Base-by-base conservation (phyloP, 2,113 vertebrate genomes). In the Scomber colias region DNA sequence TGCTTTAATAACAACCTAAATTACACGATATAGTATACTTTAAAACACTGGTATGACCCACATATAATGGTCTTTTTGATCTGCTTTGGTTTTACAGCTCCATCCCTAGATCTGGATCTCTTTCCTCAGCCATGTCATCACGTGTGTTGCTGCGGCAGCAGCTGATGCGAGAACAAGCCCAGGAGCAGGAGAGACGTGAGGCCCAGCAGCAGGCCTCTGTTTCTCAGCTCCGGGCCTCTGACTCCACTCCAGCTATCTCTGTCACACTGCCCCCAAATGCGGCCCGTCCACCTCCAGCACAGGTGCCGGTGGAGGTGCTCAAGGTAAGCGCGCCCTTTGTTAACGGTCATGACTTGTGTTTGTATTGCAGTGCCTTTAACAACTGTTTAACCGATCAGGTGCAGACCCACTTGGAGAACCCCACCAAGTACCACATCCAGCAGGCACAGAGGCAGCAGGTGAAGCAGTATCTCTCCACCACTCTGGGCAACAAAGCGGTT, bases 91-190 rank as follows among this genome's bases (percentile, higher is more conserved):
- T 73, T 69, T 72, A 17, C 76, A 93, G 91, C 62, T 87, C 71
- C 71, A 75, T 81, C 68, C 49, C 24, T 63, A 89, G 88, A 88
- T 21, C 77, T 44, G 1, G 31, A 71, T 24, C 54, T 2, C 7
- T 11, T 24, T 64, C 65, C 12, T 61, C 62, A 79, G 81, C 82
- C 91, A 96, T 96, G 93, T 95, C 95, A 2, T 96, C 96, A 0
- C 91, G 96, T 9, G 94, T 96, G 81, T 90, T 96, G 84, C 92
- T 96, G 81, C 94, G 96, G 53, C 96, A 97, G 93, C 96, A 97
- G 95, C 95, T 97, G 63, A 97, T 97, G 96, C 90, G 95, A 82
- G 96, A 96, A n/a, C 96, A 97, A 89, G 95, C 96, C 1, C 96
- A 96, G 90, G 96, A 97, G 81, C 96, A 96, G 87, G 96, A 97